Conservation (phyloP, 1,140 invertebrate genomes). For the Diabrotica virgifera region DNA sequence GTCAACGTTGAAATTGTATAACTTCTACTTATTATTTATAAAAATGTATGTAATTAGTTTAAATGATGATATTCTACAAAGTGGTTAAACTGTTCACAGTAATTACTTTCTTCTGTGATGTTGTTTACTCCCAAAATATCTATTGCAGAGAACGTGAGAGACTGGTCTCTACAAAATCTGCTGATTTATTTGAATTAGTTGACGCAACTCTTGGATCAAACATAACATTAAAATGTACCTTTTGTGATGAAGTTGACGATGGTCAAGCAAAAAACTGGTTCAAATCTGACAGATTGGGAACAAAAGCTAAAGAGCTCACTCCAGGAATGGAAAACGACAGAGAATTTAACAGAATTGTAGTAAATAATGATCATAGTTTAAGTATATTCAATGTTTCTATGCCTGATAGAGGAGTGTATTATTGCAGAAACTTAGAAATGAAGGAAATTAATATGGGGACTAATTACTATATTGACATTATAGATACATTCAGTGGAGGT, state of each 20-base stretch:
- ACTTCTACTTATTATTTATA: no score
- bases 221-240: slow-evolving; percentile 50
- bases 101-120: no score
- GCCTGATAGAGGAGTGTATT: slow-evolving; percentile 52
- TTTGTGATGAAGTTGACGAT: slow-evolving; percentile 49
- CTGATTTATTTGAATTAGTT: slow-evolving; percentile 51
- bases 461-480: slow-evolving; percentile 52
- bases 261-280: slow-evolving; percentile 53
- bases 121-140: no score
- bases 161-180: slow-evolving; percentile 47
- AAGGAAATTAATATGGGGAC: slow-evolving; percentile 51
- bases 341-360: slow-evolving; percentile 47
- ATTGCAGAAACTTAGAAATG: slow-evolving; percentile 50
- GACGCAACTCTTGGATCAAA: slow-evolving; percentile 48
- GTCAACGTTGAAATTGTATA: no score
- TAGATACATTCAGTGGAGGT: slow-evolving; percentile 3
- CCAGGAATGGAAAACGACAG: slow-evolving; percentile 50
- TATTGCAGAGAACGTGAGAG: slow-evolving; percentile 50
- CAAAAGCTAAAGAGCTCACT: slow-evolving; percentile 45
- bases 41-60: no score
- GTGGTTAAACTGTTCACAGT: no score
- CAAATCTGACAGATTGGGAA: slow-evolving; percentile 48
- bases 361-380: slow-evolving; percentile 49
- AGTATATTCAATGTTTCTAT: slow-evolving; percentile 46
- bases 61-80: no score